Percentiles rank a stretch among this genome's conserved stretches.
These are phyloP conservation scores for Myrmophylax atrothorax DNA, from an alignment of 2,113 vertebrate genomes.

Conservation along the genomic window DNA sequence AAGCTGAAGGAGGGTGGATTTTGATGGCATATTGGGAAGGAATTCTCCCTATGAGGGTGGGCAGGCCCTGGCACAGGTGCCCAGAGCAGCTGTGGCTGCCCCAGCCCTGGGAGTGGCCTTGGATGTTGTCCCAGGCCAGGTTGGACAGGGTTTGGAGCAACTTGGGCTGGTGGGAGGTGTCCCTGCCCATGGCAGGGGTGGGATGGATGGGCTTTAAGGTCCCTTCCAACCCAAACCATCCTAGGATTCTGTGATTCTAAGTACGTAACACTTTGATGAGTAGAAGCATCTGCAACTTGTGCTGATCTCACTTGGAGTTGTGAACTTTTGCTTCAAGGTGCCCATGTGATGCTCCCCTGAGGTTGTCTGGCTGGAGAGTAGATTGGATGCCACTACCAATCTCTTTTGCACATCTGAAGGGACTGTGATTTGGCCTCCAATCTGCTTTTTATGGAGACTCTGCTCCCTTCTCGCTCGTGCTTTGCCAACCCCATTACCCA, in stretches of 20 bases:
- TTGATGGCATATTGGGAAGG: background rate
- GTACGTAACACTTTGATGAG: background rate
- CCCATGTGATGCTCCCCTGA: background rate
- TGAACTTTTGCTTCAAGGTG: background rate
- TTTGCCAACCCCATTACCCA: background rate
- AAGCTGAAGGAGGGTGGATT: background rate
- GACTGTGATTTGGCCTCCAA: background rate
- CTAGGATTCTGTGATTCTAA: accelerated
- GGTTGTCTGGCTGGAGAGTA: background rate
- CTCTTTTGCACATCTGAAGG: background rate
- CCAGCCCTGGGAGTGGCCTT: background rate
- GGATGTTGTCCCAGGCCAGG: background rate
- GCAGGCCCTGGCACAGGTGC: background rate
- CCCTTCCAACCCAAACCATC: accelerated
- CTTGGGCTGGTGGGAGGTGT: background rate
- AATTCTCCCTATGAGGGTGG: accelerated
- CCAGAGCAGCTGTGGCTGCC: background rate
- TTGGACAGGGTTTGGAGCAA: background rate
- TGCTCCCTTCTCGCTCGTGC: background rate
- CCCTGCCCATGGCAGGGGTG: background rate
- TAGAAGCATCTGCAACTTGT: background rate
- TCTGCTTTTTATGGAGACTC: background rate
- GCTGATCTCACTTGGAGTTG: background rate
- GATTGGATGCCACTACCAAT: background rate
- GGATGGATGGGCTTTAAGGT: accelerated